Conservation (phyloP, 2,797 vertebrate genomes). For the Acanthopagrus latus region DNA sequence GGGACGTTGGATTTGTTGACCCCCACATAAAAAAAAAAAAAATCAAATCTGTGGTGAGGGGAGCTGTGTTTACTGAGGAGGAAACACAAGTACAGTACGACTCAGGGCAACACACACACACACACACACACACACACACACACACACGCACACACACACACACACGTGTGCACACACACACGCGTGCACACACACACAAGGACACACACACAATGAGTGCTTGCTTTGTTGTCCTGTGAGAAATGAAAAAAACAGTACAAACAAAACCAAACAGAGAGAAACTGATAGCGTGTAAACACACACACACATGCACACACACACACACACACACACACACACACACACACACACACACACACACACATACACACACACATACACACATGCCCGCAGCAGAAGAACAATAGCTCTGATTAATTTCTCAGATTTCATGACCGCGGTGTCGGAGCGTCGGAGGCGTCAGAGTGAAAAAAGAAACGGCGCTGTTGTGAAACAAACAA, state of each 20-base stretch:
- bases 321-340: constrained; percentile 43
- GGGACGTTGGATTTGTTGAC: not conserved
- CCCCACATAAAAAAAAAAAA: not conserved
- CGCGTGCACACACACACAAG: too few relatives aligned
- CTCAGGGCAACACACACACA: constrained; percentile 44
- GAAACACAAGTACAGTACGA: constrained; percentile 41
- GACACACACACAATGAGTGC: constrained; percentile 21
- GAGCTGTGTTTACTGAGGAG: constrained; percentile 51
- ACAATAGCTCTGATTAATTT: constrained; percentile 77
- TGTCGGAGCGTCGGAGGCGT: constrained; percentile 59
- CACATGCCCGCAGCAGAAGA: constrained; percentile 39
- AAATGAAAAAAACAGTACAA: constrained; percentile 55
- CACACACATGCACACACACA: constrained; percentile 30
- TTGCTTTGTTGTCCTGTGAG: constrained; percentile 63
- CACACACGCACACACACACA: constrained; percentile 23
- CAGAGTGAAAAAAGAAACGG: constrained; percentile 48
- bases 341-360: constrained; percentile 27
- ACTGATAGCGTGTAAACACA: constrained; percentile 56
- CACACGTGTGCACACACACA: not conserved
- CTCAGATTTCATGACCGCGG: constrained; percentile 68
- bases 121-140: constrained; percentile 19
- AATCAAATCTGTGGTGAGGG: not conserved
- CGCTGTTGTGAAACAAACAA: constrained; percentile 57
- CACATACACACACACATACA: constrained; percentile 40
- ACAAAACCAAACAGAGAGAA: constrained; percentile 68